phyloP scores from a whole-genome alignment of 2,888 invertebrate genomes.

The Coenonympha glycerion region DNA sequence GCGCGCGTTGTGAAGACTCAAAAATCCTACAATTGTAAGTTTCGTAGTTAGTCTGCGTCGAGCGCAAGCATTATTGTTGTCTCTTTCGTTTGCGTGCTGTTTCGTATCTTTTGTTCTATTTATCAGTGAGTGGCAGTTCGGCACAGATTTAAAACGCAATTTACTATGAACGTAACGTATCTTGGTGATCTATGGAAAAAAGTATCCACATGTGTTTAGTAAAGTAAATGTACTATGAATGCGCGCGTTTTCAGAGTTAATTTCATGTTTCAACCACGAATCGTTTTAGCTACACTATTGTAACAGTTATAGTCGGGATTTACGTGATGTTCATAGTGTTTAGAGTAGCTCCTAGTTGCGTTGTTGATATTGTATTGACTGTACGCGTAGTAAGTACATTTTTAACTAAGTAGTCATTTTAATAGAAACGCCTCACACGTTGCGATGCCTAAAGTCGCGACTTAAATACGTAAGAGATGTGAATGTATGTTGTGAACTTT shows the following conservation, averaged over 20 bases:
- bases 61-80: too few relatives aligned
- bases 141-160: too few relatives aligned
- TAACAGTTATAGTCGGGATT: slow-evolving; percentile 40
- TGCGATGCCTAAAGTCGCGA: slow-evolving; percentile 22
- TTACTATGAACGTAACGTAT: too few relatives aligned
- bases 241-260: slow-evolving; percentile 7
- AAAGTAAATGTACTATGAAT: neutral
- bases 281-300: slow-evolving; percentile 39
- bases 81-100: too few relatives aligned
- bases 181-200: too few relatives aligned
- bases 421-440: slow-evolving; percentile 58
- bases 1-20: too few relatives aligned
- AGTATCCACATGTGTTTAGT: too few relatives aligned
- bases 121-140: too few relatives aligned
- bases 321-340: slow-evolving; percentile 64
- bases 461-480: slow-evolving; percentile 12
- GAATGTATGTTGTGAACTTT: slow-evolving; percentile 17
- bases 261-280: slow-evolving; percentile 26
- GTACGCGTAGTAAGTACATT: slow-evolving; percentile 64
- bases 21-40: too few relatives aligned
- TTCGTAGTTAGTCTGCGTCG: too few relatives aligned
- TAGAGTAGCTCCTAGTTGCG: slow-evolving; percentile 61
- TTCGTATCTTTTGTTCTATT: too few relatives aligned
- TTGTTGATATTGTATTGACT: slow-evolving; percentile 64
- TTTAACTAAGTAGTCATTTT: slow-evolving; percentile 64